Percentiles rank a stretch among this genome's conserved stretches.
These are phyloP conservation scores for Xiphophorus maculatus DNA, from an alignment of 2,113 vertebrate species.

Conservation along the genomic window DNA sequence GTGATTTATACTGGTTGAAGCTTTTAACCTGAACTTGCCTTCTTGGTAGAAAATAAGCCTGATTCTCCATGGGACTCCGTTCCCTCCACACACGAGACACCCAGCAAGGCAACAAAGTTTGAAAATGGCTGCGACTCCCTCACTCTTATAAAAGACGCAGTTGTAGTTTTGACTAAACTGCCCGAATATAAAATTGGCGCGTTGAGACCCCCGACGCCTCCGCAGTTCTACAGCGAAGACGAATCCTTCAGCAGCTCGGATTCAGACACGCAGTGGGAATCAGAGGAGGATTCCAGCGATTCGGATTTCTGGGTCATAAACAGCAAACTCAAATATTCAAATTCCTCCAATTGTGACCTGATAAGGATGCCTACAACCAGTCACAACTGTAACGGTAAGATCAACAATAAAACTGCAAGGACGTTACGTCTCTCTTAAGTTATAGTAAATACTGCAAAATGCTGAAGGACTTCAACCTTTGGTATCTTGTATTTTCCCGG, in stretches of 20 bases:
- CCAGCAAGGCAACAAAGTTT: constrained; percentile 1
- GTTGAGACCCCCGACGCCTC: constrained; percentile 46
- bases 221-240: constrained; percentile 58
- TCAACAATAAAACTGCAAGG: background rate
- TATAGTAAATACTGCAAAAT: background rate
- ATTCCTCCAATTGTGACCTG: background rate
- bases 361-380: constrained; percentile 1
- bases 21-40: background rate
- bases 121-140: constrained; percentile 12
- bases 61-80: constrained; percentile 7
- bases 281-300: constrained; percentile 45
- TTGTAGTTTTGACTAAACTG: constrained; percentile 63
- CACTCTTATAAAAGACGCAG: constrained; percentile 29
- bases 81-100: constrained; percentile 18
- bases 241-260: constrained; percentile 55
- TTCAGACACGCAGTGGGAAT: constrained; percentile 51
- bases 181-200: constrained; percentile 56
- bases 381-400: constrained; percentile 29
- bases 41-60: constrained; percentile 36
- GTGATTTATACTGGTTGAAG: too few relatives aligned
- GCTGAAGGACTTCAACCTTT: background rate
- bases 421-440: too few relatives aligned
- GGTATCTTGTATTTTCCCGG: background rate
- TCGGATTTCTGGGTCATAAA: constrained; percentile 27
- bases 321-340: constrained; percentile 16